Evolutionary conservation across 2,113 vertebrate species (phyloP).

Genomic region (Rattus rattus): DNA sequence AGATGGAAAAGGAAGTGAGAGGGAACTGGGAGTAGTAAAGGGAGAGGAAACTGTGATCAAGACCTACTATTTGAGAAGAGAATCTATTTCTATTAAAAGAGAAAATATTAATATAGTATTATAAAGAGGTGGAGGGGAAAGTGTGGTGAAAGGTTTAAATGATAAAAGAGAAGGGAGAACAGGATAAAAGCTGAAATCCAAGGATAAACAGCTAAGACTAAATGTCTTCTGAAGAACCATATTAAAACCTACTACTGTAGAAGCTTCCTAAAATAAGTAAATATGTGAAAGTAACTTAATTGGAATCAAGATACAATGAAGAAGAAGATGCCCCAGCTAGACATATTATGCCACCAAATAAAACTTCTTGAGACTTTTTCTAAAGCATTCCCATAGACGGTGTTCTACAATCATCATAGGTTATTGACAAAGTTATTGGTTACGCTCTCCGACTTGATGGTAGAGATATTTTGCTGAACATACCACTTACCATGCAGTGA

Average conservation of each 20-base stretch:
- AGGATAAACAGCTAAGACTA: neutral
- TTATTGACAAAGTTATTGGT: neutral
- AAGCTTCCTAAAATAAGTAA: neutral
- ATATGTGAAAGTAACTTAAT: neutral
- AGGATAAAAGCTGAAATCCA: neutral
- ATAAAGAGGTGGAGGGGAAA: neutral
- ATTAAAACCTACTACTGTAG: neutral
- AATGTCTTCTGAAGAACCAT: neutral
- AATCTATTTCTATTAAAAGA: neutral
- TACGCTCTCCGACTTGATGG: neutral
- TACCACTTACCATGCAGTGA: neutral
- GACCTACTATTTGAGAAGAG: neutral
- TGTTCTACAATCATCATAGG: neutral
- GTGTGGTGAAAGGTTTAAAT: neutral
- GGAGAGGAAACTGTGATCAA: neutral
- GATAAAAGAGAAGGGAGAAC: neutral
- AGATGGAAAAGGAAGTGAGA: neutral
- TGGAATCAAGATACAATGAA: neutral
- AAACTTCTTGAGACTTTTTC: neutral
- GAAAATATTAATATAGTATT: neutral
- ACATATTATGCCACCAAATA: neutral
- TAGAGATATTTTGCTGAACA: neutral
- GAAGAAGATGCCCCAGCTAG: neutral
- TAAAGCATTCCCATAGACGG: neutral
- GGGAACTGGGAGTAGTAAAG: neutral